Percentiles rank a stretch among this genome's conserved stretches.
These are phyloP conservation scores for Itoplectis maculator DNA, from an alignment of 2,888 invertebrate species.

Conservation along the genomic window DNA sequence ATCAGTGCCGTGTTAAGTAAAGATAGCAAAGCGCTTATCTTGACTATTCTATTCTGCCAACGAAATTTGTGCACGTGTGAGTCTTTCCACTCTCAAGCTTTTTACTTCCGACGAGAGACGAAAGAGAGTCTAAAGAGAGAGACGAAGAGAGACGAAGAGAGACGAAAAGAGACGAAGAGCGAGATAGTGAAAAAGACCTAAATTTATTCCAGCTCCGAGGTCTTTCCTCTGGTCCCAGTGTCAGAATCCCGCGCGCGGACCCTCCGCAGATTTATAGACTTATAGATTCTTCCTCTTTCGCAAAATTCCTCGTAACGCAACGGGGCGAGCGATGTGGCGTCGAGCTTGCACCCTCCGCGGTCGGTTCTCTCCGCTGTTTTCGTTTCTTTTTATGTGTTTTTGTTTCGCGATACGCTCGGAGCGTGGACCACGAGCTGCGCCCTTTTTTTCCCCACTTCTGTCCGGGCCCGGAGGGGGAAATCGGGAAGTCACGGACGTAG, in stretches of 20 bases:
- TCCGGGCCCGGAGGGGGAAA: constrained; percentile 20
- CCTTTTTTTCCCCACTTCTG: constrained; percentile 56
- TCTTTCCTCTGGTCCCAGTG: constrained; percentile 68
- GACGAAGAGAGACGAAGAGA: too few relatives aligned
- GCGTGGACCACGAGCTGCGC: constrained; percentile 56
- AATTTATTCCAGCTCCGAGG: constrained; percentile 75
- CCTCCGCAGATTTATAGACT: constrained; percentile 81
- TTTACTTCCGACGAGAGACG: constrained; percentile 73
- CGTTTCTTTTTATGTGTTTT: constrained; percentile 71
- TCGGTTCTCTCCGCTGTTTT: constrained; percentile 64
- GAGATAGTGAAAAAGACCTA: constrained; percentile 70
- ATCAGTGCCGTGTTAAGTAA: too few relatives aligned
- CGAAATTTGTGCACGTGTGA: constrained; percentile 42
- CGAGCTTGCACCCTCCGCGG: constrained; percentile 66
- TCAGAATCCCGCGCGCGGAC: constrained; percentile 64
- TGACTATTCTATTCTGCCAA: too few relatives aligned
- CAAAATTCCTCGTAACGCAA: constrained; percentile 68
- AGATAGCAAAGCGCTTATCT: too few relatives aligned
- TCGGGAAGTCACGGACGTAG: constrained; percentile 54
- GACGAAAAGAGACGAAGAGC: too few relatives aligned
- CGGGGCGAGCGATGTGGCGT: constrained; percentile 64
- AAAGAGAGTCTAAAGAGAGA: too few relatives aligned
- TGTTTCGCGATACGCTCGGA: constrained; percentile 68
- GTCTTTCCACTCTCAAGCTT: constrained; percentile 61
- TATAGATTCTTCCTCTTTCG: constrained; percentile 81